Evolutionary conservation across 2,888 invertebrate species (phyloP), one percentile per base, ranked within the genome.

Genomic region (Calameuta idolon): DNA sequence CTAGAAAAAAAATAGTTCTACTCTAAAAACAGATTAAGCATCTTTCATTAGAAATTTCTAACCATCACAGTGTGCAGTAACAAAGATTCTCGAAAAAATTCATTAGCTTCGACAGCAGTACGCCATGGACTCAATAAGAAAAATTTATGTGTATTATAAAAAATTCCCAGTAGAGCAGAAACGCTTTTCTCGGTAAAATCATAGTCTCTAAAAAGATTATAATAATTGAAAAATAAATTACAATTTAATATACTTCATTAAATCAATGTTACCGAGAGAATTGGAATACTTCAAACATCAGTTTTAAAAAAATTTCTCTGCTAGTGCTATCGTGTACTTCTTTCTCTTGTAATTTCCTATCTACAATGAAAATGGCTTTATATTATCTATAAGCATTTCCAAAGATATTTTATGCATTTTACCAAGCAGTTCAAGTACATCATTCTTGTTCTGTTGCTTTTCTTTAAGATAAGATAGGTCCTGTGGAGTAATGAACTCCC

Each of bases 251-350:
- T 30, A 33, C 11, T 73, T 31, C 30, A 69, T 71, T 73, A 76
- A 68, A 68, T 69, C 23, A 34, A 78, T 37, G 40, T 69, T 88
- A 89, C 89, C 88, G 87, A 69, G 84, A 76, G 40, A 87, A 85
- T 79, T 81, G 84, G 40, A 90, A 86, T 80, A 87, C 84, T 80
- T 89, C 84, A 87, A 87, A 89, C 69, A 84, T 79, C 34, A 89
- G 77, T 76, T 82, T 81, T 34, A 84, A 75, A 80, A 88, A 84
- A 79, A 87, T 79, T 33, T 83, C 76, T 81, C 69, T 81, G 69
- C 80, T 76, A 12, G 76, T 78, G 69, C 77, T 83, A 23, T 78
- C n/a, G 73, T 82, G 83, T 37, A 83, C 75, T 75, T 77, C 75
- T 69, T 71, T 80, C n/a, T 83, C 77, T 30, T 79, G 80, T 73